Conservation (phyloP, 2,888 invertebrate genomes). For the Ormyrus rosae region DNA sequence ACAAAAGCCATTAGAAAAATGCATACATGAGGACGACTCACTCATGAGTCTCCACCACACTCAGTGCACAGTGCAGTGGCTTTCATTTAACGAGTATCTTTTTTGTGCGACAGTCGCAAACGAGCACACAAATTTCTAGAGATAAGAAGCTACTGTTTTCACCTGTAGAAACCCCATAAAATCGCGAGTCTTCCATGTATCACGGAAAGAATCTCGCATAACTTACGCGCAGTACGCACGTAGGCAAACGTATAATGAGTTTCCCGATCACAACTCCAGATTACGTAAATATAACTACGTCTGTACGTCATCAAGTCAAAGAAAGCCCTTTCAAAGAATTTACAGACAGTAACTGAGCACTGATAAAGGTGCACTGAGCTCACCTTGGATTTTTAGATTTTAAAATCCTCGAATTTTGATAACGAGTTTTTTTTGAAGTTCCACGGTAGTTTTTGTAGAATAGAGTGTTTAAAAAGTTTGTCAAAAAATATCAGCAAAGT, state of each 20-base stretch:
- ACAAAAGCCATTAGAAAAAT: conserved; percentile 49
- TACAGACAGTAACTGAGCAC: too few species aligned
- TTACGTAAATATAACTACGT: neutral
- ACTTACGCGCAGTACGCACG: conserved; percentile 25
- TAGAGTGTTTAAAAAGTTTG: too few species aligned
- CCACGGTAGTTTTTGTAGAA: too few species aligned
- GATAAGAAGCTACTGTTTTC: conserved; percentile 47
- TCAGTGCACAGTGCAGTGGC: neutral
- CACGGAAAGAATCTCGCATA: conserved; percentile 6
- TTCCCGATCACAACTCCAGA: conserved; percentile 43
- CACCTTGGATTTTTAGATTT: too few species aligned
- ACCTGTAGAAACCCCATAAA: conserved; percentile 40
- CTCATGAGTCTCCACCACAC: neutral
- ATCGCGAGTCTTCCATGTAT: conserved; percentile 5
- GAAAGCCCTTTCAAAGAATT: too few species aligned
- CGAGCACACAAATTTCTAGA: conserved; percentile 48
- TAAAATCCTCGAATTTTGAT: too few species aligned
- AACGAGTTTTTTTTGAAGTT: too few species aligned
- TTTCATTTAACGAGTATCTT: conserved; percentile 52
- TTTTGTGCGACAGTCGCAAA: conserved; percentile 49
- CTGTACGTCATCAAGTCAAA: too few species aligned
- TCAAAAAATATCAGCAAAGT: too few species aligned
- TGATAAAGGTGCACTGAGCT: too few species aligned
- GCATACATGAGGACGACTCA: conserved; percentile 9
- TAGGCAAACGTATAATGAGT: conserved; percentile 36